These are phyloP conservation scores for Tachyglossus aculeatus DNA, from an alignment of 2,797 vertebrate genomes.

Conservation along the genomic window DNA sequence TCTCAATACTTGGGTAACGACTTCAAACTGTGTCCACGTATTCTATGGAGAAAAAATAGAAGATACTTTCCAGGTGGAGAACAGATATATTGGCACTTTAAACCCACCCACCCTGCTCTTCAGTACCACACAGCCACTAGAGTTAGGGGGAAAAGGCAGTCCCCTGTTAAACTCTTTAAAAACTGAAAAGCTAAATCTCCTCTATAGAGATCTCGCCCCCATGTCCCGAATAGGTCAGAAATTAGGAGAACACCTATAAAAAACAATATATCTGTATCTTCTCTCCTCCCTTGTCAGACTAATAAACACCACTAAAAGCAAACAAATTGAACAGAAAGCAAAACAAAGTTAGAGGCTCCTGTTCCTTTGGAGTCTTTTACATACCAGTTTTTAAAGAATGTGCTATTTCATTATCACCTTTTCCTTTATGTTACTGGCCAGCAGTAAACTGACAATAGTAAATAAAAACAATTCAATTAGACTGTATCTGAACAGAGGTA, in stretches of 20 bases:
- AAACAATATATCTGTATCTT: too few species aligned
- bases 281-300: too few species aligned
- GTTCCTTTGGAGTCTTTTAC: slow-evolving; percentile 3
- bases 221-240: slow-evolving; percentile 50
- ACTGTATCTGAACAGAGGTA: background rate
- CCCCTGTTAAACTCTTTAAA: slow-evolving; percentile 47
- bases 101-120: slow-evolving; percentile 2
- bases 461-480: background rate
- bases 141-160: slow-evolving; percentile 27
- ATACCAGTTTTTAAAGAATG: too few species aligned
- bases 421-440: too few species aligned
- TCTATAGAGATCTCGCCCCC: slow-evolving; percentile 19
- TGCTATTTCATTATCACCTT: too few species aligned
- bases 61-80: slow-evolving; percentile 32
- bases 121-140: slow-evolving; percentile 32
- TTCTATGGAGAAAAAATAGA: background rate
- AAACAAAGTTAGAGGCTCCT: background rate
- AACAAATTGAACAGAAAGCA: too few species aligned
- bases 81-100: background rate
- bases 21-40: background rate
- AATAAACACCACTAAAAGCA: slow-evolving; percentile 38
- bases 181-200: slow-evolving; percentile 47
- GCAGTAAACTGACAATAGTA: too few species aligned
- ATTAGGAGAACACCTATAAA: too few species aligned
- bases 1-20: background rate